These are phyloP conservation scores for Varecia variegata DNA, from an alignment of 2,797 vertebrate genomes.

Conservation along the genomic window DNA sequence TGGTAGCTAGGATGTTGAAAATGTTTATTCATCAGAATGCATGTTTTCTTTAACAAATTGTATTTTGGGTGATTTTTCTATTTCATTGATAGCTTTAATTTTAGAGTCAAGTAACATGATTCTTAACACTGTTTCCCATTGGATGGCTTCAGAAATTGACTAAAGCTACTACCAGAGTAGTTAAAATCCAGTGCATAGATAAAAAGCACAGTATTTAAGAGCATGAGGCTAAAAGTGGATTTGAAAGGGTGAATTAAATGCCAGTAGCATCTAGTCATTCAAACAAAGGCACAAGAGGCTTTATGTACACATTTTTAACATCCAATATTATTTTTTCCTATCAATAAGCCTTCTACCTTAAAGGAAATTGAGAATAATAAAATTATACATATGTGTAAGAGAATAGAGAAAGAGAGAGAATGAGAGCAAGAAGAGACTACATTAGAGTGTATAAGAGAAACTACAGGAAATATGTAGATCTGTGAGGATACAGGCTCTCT, in stretches of 20 bases:
- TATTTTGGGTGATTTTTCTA: neutral
- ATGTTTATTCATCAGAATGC: neutral
- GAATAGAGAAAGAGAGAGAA: neutral
- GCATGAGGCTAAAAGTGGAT: neutral
- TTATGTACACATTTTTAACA: neutral
- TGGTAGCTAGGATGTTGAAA: neutral
- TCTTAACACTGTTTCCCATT: neutral
- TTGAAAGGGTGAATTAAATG: neutral
- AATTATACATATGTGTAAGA: neutral
- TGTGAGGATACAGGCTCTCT: constrained; percentile 34
- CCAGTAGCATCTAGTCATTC: neutral
- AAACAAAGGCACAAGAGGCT: constrained; percentile 7
- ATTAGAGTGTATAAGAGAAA: neutral
- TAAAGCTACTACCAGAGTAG: neutral
- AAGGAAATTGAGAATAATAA: constrained; percentile 7
- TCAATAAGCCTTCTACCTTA: neutral
- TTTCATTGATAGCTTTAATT: neutral
- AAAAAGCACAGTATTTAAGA: neutral
- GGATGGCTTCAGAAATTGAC: neutral
- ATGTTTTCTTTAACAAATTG: constrained; percentile 22
- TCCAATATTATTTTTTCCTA: neutral
- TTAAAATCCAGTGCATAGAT: neutral
- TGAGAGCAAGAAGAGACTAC: neutral
- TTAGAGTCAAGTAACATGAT: constrained; percentile 20
- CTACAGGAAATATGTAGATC: constrained; percentile 43